Conservation (phyloP, 2,113 vertebrate genomes). For the Spizaetus ornatus region DNA sequence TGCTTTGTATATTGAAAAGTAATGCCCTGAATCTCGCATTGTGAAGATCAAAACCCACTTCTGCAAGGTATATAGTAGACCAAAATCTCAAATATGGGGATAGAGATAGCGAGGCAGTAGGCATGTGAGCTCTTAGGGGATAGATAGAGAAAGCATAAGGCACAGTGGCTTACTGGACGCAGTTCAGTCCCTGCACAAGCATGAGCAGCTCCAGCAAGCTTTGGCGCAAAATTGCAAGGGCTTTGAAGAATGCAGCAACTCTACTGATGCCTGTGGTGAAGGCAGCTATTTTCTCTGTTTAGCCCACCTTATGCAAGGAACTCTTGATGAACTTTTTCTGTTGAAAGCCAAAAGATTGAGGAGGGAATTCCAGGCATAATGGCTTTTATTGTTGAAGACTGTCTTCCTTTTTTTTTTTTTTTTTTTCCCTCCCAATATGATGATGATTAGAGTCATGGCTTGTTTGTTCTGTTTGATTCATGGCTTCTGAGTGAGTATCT, state of each 20-base stretch:
- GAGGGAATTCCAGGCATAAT: background rate
- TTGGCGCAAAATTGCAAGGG: background rate
- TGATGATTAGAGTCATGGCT: background rate
- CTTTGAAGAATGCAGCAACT: background rate
- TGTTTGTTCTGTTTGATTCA: background rate
- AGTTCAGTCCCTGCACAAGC: background rate
- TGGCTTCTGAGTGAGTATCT: background rate
- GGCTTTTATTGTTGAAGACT: background rate
- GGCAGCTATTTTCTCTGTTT: background rate
- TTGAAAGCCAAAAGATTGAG: background rate
- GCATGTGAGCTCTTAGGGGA: rapidly evolving
- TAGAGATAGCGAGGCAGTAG: background rate
- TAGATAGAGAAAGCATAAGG: background rate
- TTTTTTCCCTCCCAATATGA: background rate
- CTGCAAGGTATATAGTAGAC: background rate
- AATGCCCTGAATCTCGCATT: background rate
- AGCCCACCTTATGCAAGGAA: background rate
- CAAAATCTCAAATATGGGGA: rapidly evolving
- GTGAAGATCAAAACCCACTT: background rate
- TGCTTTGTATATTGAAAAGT: background rate
- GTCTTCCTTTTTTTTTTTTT: background rate
- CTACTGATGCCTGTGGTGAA: background rate
- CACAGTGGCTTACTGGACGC: background rate
- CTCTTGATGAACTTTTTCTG: background rate
- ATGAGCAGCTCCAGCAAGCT: background rate